phyloP scores from a whole-genome alignment of 2,113 vertebrate genomes.

The Daboia siamensis region DNA sequence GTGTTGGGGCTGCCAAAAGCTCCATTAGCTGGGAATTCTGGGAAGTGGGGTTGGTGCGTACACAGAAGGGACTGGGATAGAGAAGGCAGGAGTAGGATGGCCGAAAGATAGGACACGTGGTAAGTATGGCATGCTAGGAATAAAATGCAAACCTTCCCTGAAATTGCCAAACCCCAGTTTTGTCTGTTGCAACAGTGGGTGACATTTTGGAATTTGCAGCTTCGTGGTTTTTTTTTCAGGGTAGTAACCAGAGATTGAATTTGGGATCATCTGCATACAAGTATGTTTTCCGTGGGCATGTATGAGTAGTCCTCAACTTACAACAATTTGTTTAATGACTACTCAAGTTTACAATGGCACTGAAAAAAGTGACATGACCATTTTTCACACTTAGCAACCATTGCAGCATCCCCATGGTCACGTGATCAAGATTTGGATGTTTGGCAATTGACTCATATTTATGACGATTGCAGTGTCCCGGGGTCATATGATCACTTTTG shows the following conservation, averaged over 20 bases:
- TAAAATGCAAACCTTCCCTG: neutral
- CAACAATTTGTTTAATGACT: neutral
- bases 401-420: neutral
- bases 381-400: neutral
- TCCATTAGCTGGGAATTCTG: neutral
- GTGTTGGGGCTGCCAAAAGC: neutral
- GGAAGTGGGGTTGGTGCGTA: neutral
- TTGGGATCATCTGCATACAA: neutral
- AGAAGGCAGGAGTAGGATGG: neutral
- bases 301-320: neutral
- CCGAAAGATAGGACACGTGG: neutral
- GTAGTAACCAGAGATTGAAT: neutral
- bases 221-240: neutral
- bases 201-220: neutral
- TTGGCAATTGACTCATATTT: neutral
- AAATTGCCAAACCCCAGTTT: neutral
- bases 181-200: neutral
- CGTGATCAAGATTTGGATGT: neutral
- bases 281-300: neutral
- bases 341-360: neutral
- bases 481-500: neutral
- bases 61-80: neutral
- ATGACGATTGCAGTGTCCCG: neutral
- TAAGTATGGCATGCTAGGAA: neutral
- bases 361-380: neutral